A percentile compares a stretch with the other conserved stretches of the same genome.
phyloP scores from a whole-genome alignment of 2,797 vertebrate species.

The Eulemur rubriventer region DNA sequence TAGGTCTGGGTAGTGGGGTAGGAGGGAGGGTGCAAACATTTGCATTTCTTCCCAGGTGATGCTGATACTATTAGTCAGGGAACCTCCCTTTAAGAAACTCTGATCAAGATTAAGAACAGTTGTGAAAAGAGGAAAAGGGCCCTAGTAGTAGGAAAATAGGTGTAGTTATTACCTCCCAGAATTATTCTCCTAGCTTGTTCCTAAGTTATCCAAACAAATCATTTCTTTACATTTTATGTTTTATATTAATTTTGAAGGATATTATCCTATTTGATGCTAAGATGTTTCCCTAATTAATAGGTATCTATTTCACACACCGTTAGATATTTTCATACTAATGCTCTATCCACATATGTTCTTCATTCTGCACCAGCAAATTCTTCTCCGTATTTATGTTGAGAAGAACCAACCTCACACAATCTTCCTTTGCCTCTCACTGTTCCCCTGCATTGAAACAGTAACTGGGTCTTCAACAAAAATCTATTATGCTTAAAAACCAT shows the following conservation, averaged over 20 bases:
- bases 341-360: not conserved
- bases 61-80: not conserved
- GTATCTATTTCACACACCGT: not conserved
- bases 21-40: not conserved
- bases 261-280: not conserved
- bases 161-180: not conserved
- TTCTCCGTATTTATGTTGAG: not conserved
- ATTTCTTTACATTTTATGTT: not conserved
- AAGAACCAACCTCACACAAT: not conserved
- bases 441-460: not conserved
- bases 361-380: not conserved
- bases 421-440: not conserved
- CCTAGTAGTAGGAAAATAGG: not conserved
- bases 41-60: not conserved
- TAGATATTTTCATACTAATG: not conserved
- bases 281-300: not conserved
- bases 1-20: not conserved
- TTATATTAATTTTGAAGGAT: not conserved
- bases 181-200: not conserved
- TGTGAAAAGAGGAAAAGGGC: not conserved
- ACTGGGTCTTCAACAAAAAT: not conserved
- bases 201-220: not conserved
- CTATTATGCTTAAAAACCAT: not conserved
- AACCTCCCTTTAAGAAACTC: not conserved
- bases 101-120: not conserved